A percentile compares a stretch with the other conserved stretches of the same genome.
Conservation (phyloP, 2,888 invertebrate species). For the Aromia moschata region DNA sequence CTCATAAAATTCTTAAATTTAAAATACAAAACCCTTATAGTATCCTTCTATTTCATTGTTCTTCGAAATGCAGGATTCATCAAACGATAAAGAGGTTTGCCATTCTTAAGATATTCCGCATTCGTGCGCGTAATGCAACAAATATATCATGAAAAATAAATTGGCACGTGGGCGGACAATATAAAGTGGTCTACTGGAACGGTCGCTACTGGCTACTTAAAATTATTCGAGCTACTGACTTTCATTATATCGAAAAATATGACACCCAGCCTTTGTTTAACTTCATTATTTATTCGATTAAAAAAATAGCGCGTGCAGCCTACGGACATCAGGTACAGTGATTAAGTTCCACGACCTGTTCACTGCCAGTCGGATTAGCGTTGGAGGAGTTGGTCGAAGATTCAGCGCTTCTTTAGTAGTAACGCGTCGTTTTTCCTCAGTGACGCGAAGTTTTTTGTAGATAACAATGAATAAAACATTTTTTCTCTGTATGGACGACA, state of each 20-base stretch:
- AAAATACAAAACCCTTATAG: too few relatives aligned
- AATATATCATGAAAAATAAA: constrained; percentile 34
- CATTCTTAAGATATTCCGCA: neutral
- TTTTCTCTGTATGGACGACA: too few relatives aligned
- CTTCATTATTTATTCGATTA: constrained; percentile 38
- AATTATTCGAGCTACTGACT: constrained; percentile 51
- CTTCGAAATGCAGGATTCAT: too few relatives aligned
- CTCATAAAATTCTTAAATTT: too few relatives aligned
- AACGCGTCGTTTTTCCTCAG: too few relatives aligned
- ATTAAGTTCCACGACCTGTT: constrained; percentile 28
- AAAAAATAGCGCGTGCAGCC: constrained; percentile 33
- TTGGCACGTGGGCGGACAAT: constrained; percentile 49
- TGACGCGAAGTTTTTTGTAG: too few relatives aligned
- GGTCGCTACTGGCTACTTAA: constrained; percentile 50
- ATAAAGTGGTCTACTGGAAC: constrained; percentile 45
- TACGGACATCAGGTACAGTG: constrained; percentile 31
- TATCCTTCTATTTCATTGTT: too few relatives aligned
- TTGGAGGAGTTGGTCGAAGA: too few relatives aligned
- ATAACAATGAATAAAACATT: too few relatives aligned
- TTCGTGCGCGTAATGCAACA: constrained; percentile 7
- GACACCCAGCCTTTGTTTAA: constrained; percentile 34
- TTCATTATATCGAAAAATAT: constrained; percentile 36
- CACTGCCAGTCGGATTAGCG: too few relatives aligned
- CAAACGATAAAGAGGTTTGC: too few relatives aligned
- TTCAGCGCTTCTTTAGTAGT: too few relatives aligned